Conservation (phyloP, 1,140 invertebrate species). For the Eciton burchellii region DNA sequence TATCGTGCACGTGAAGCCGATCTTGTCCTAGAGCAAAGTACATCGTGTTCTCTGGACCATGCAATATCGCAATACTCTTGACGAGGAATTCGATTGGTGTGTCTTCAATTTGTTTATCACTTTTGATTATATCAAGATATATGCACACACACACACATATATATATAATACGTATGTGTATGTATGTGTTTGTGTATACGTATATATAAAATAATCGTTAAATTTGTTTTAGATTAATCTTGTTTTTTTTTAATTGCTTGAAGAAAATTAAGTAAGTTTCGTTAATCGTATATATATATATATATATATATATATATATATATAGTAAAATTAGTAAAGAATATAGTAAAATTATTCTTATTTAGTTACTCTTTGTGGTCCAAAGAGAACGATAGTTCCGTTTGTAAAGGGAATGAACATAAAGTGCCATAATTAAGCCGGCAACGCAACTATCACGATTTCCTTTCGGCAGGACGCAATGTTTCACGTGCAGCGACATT, state of each 20-base stretch:
- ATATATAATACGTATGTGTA: no score
- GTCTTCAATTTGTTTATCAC: no score
- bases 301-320: not conserved
- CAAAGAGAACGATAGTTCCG: not conserved
- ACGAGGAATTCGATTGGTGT: not conserved
- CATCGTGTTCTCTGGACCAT: slow-evolving; percentile 26
- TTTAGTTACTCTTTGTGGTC: slow-evolving; percentile 3
- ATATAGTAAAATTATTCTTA: not conserved
- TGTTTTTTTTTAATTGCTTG: slow-evolving; percentile 11
- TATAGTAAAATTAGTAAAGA: not conserved
- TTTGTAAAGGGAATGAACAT: slow-evolving; percentile 4
- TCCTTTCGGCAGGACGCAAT: slow-evolving; percentile 3
- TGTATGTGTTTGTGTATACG: no score
- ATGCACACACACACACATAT: not conserved
- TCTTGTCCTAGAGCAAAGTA: slow-evolving; percentile 26
- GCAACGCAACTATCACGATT: slow-evolving; percentile 33
- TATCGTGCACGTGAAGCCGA: slow-evolving; percentile 36
- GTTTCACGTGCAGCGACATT: slow-evolving; percentile 47
- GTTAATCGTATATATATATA: not conserved
- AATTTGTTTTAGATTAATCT: slow-evolving; percentile 23
- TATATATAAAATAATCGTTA: slow-evolving; percentile 16
- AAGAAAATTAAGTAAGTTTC: not conserved
- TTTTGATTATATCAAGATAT: not conserved
- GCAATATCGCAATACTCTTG: not conserved
- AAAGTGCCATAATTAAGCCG: slow-evolving; percentile 48